Evolutionary conservation across 2,888 invertebrate genomes (phyloP).

Genomic region (Heliothis peltigera): DNA sequence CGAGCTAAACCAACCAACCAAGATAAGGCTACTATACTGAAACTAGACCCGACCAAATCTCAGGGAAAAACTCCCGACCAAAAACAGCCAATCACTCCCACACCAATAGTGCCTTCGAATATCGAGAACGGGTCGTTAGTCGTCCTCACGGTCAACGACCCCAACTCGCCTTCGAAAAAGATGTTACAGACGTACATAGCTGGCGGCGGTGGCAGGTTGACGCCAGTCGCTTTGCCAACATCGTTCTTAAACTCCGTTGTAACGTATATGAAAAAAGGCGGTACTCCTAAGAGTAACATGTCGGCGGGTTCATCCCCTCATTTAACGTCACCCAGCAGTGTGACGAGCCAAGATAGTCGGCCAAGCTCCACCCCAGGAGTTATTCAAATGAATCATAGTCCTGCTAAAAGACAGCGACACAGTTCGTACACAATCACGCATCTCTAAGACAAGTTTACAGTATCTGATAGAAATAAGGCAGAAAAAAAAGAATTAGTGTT

Average conservation of each 20-base stretch:
- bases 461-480: conserved; percentile 1
- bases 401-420: conserved; percentile 75
- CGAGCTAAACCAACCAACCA: conserved; percentile 18
- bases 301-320: conserved; percentile 85
- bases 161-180: conserved; percentile 81
- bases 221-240: conserved; percentile 79
- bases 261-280: conserved; percentile 82
- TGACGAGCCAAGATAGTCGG: conserved; percentile 71
- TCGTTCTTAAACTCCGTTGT: conserved; percentile 81
- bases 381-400: conserved; percentile 71
- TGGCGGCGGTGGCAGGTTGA: conserved; percentile 75
- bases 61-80: conserved; percentile 50
- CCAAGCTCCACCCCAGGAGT: conserved; percentile 67
- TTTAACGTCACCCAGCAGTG: conserved; percentile 81
- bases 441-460: conserved; percentile 64
- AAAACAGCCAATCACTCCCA: conserved; percentile 37
- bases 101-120: conserved; percentile 73
- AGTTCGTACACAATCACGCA: conserved; percentile 84
- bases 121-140: conserved; percentile 84
- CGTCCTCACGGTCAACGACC: conserved; percentile 83
- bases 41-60: conserved; percentile 48
- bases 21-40: conserved; percentile 55
- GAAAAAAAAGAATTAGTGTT: neutral
- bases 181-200: conserved; percentile 86
- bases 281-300: conserved; percentile 70